Evolutionary conservation across 2,888 invertebrate species (phyloP).

Genomic region (Heteromurus nitidus): DNA sequence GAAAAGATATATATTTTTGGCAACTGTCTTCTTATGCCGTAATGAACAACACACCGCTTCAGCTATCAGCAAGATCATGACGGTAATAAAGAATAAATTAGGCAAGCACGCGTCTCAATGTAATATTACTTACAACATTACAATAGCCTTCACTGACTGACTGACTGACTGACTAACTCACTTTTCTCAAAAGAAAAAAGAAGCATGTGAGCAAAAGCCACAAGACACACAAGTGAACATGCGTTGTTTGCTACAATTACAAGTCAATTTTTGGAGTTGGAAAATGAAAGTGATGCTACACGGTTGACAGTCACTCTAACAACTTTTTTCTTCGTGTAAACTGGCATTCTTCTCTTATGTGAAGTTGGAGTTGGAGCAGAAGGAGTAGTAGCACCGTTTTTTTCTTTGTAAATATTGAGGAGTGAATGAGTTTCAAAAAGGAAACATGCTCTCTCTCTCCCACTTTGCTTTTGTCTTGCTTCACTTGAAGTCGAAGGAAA

Average conservation of each 20-base stretch:
- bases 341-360: not conserved
- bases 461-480: constrained; percentile 3
- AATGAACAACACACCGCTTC: no score
- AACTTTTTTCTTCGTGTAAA: constrained; percentile 42
- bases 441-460: not conserved
- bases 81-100: not conserved
- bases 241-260: constrained; percentile 23
- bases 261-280: constrained; percentile 19
- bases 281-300: constrained; percentile 56
- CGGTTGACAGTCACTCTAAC: constrained; percentile 53
- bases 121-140: not conserved
- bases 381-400: not conserved
- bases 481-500: no score
- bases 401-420: not conserved
- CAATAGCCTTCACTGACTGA: not conserved
- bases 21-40: constrained; percentile 8
- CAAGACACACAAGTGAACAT: constrained; percentile 5
- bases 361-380: constrained; percentile 1
- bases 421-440: not conserved
- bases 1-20: constrained; percentile 52
- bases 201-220: no score
- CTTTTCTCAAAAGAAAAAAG: no score
- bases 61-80: not conserved
- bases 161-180: constrained; percentile 22
- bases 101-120: not conserved